phyloP scores from a whole-genome alignment of 2,888 invertebrate genomes.

The Drymonia ruficornis region DNA sequence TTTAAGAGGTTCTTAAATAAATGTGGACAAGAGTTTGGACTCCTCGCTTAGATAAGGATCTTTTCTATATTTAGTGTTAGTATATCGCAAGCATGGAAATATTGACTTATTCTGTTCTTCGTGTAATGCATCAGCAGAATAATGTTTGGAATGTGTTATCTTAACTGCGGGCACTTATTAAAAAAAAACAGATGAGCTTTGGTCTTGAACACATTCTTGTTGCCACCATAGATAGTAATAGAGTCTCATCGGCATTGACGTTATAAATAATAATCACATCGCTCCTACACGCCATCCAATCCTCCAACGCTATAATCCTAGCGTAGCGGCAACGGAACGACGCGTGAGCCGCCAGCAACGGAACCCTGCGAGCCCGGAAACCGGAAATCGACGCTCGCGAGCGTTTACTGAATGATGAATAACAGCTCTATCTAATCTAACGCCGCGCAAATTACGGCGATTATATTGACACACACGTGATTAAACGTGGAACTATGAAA shows the following conservation, averaged over 20 bases:
- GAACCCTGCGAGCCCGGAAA: not conserved
- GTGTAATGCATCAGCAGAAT: too few species aligned
- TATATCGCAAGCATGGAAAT: too few species aligned
- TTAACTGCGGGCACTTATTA: too few species aligned
- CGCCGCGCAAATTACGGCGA: not conserved
- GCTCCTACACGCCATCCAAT: not conserved
- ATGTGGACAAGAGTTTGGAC: not conserved
- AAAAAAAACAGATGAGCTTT: too few species aligned
- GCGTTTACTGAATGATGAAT: conserved; percentile 1
- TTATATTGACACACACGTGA: not conserved
- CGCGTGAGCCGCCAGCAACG: not conserved
- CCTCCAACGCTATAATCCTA: too few species aligned
- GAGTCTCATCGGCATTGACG: too few species aligned
- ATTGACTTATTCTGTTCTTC: too few species aligned
- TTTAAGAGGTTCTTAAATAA: not conserved
- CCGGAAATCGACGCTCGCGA: conserved; percentile 3
- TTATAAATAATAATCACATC: not conserved
- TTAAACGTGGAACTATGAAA: not conserved
- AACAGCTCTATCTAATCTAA: not conserved
- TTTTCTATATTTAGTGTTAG: too few species aligned
- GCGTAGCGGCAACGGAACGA: not conserved
- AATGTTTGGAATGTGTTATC: too few species aligned
- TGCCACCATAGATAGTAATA: too few species aligned
- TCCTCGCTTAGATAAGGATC: not conserved
- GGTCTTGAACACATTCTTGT: too few species aligned